A percentile compares a stretch with the other conserved stretches of the same genome.
Evolutionary conservation across 2,888 invertebrate species (phyloP).

Genomic region (Corythucha ciliata): DNA sequence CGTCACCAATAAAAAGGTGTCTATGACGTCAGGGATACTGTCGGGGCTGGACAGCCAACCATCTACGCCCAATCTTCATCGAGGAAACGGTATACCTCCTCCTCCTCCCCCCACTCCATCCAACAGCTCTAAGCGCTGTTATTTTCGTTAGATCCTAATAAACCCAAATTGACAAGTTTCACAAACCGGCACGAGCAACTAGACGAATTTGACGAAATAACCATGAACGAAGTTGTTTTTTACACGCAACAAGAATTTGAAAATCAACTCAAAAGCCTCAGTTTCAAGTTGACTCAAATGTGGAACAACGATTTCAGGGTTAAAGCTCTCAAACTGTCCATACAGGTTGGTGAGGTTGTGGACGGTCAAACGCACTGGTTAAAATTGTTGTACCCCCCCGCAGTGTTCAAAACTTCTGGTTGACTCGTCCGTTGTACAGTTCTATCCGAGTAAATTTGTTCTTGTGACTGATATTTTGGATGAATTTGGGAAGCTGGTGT

Average conservation of each 20-base stretch:
- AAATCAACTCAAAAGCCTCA: slow-evolving; percentile 78
- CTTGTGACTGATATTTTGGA: slow-evolving; percentile 92
- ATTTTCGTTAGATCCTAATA: too few species aligned
- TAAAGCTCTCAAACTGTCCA: slow-evolving; percentile 90
- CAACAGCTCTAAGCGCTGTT: too few species aligned
- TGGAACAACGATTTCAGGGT: slow-evolving; percentile 94
- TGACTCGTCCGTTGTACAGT: slow-evolving; percentile 80
- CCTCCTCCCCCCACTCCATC: too few species aligned
- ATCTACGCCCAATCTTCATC: too few species aligned
- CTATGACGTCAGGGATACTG: slow-evolving; percentile 80
- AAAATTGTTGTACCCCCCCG: slow-evolving; percentile 29
- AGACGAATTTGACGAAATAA: slow-evolving; percentile 87
- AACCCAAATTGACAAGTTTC: slow-evolving; percentile 50
- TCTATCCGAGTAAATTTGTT: slow-evolving; percentile 97
- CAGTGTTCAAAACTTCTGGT: slow-evolving; percentile 87
- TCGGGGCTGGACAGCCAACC: slow-evolving; percentile 67
- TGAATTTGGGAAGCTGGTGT: slow-evolving; percentile 84
- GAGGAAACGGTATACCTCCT: slow-evolving; percentile 41
- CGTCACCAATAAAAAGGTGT: slow-evolving; percentile 87
- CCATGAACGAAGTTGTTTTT: slow-evolving; percentile 71
- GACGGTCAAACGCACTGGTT: too few species aligned
- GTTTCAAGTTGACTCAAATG: slow-evolving; percentile 77
- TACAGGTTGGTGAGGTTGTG: slow-evolving; percentile 51
- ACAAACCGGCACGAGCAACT: slow-evolving; percentile 84
- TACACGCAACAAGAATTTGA: slow-evolving; percentile 89